A percentile compares a stretch with the other conserved stretches of the same genome.
phyloP scores from a whole-genome alignment of 2,797 vertebrate genomes.

The Erithacus rubecula region DNA sequence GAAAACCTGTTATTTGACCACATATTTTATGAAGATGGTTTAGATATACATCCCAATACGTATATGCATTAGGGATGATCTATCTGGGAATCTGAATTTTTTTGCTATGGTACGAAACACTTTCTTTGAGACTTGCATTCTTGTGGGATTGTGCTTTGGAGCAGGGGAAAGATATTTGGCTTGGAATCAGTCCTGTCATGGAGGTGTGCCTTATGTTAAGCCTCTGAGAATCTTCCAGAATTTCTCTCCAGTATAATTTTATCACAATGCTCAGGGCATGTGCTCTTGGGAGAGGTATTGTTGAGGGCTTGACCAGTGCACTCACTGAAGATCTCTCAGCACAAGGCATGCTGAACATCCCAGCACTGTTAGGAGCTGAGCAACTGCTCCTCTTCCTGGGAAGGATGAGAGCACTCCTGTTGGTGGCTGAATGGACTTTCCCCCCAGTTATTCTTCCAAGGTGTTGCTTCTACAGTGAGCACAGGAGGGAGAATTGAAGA shows the following conservation, averaged over 20 bases:
- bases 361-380: neutral
- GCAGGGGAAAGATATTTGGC: neutral
- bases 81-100: neutral
- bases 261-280: neutral
- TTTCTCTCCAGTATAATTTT: neutral
- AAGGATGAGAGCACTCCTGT: neutral
- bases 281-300: neutral
- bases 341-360: neutral
- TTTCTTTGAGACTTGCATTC: neutral
- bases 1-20: neutral
- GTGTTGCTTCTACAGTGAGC: neutral
- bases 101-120: neutral
- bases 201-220: neutral
- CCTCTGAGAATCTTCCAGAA: neutral
- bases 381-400: neutral
- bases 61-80: neutral
- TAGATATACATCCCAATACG: neutral
- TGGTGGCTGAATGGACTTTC: neutral
- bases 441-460: neutral
- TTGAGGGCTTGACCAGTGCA: neutral
- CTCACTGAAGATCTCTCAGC: neutral
- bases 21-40: neutral
- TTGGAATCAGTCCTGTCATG: neutral
- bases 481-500: neutral
- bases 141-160: neutral